These are phyloP conservation scores for Entelurus aequoreus DNA, from an alignment of 2,113 vertebrate species.

Conservation along the genomic window DNA sequence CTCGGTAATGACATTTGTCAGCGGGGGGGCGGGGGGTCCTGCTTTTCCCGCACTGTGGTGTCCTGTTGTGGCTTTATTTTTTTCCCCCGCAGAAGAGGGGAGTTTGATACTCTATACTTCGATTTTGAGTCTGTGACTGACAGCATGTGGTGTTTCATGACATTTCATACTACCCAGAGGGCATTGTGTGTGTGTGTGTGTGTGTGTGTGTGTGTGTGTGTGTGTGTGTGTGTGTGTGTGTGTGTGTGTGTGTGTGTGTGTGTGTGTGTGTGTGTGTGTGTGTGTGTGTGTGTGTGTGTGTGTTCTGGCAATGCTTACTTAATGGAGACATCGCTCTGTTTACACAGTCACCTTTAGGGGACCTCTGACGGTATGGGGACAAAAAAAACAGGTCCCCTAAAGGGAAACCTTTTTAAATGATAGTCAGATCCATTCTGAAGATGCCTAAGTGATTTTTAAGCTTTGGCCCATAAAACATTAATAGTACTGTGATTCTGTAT, in stretches of 20 bases:
- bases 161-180: slow-evolving; percentile 41
- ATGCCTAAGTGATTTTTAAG: too few relatives aligned
- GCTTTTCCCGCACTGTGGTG: slow-evolving; percentile 36
- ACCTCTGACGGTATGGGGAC: too few relatives aligned
- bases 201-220: background rate
- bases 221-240: slow-evolving; percentile 2
- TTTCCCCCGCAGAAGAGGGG: slow-evolving; percentile 13
- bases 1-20: slow-evolving; percentile 43
- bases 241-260: slow-evolving; percentile 3
- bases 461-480: too few relatives aligned
- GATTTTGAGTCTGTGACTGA: slow-evolving; percentile 49
- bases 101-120: slow-evolving; percentile 35
- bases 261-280: slow-evolving; percentile 4
- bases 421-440: too few relatives aligned
- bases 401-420: too few relatives aligned
- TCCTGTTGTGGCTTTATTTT: slow-evolving; percentile 22
- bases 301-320: background rate
- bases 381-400: too few relatives aligned
- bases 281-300: background rate
- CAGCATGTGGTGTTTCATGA: slow-evolving; percentile 45
- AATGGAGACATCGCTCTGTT: too few relatives aligned
- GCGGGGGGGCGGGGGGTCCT: slow-evolving; percentile 21
- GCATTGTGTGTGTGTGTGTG: slow-evolving; percentile 1
- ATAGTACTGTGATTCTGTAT: too few relatives aligned
- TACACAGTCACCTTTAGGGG: too few relatives aligned